phyloP scores from a whole-genome alignment of 2,888 invertebrate genomes.

The Mactromeris polynyma region DNA sequence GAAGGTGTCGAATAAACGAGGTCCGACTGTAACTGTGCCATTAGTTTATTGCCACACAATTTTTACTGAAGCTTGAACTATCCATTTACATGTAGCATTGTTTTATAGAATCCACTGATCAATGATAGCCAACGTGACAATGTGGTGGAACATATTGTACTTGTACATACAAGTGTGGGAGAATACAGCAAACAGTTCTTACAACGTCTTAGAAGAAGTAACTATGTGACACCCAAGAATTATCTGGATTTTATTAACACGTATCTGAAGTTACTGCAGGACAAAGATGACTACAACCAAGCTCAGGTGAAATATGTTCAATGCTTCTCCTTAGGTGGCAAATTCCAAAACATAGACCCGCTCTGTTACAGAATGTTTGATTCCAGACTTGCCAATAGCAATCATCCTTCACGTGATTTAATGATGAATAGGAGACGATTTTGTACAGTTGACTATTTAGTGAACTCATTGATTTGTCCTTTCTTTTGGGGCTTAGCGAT shows the following conservation, averaged over 20 bases:
- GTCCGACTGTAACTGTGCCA: too few relatives aligned
- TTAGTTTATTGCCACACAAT: too few relatives aligned
- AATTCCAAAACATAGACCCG: background rate
- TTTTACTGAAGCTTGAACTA: too few relatives aligned
- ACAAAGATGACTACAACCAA: constrained; percentile 89
- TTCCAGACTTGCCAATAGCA: background rate
- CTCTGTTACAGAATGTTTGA: background rate
- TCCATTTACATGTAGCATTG: background rate
- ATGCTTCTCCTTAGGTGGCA: background rate
- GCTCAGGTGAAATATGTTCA: constrained; percentile 86
- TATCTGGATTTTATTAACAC: constrained; percentile 95
- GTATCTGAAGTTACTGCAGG: constrained; percentile 92
- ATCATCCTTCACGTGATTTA: background rate
- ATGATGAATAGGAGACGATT: too few relatives aligned
- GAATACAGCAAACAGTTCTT: constrained; percentile 92
- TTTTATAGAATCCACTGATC: constrained; percentile 90
- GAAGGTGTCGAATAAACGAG: too few relatives aligned
- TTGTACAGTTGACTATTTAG: too few relatives aligned
- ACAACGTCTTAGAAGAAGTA: constrained; percentile 92
- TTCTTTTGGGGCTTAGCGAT: too few relatives aligned
- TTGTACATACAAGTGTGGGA: constrained; percentile 93
- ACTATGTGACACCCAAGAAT: constrained; percentile 97
- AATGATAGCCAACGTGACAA: constrained; percentile 91
- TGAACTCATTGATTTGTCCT: too few relatives aligned
- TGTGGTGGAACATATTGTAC: constrained; percentile 94